phyloP scores from a whole-genome alignment of 64 coral and sea anemone genomes.

The Stichodactyla mertensii region DNA sequence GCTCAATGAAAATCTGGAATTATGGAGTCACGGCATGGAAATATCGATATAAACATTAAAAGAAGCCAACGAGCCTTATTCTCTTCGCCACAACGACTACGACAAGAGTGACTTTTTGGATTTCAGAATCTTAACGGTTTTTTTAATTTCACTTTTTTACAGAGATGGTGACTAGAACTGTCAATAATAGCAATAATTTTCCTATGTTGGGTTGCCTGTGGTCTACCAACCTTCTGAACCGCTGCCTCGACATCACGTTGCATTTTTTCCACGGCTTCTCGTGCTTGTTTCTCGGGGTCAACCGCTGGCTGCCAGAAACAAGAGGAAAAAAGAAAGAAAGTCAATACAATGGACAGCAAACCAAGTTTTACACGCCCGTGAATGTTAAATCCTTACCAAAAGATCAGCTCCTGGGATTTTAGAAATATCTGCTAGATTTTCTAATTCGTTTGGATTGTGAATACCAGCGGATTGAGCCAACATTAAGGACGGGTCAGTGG shows the following conservation, averaged over 20 bases:
- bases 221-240: slow-evolving; percentile 52
- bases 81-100: too few species aligned
- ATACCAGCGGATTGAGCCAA: neutral
- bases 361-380: neutral
- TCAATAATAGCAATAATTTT: neutral
- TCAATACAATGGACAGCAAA: neutral
- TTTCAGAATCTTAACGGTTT: too few species aligned
- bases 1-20: too few species aligned
- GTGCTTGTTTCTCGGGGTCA: slow-evolving; percentile 54
- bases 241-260: slow-evolving; percentile 63
- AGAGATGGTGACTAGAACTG: too few species aligned
- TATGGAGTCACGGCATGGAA: too few species aligned
- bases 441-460: neutral
- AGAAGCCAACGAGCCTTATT: too few species aligned
- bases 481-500: neutral
- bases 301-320: slow-evolving; percentile 32
- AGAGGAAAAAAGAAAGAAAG: neutral
- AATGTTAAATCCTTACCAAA: slow-evolving; percentile 16
- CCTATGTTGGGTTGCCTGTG: neutral
- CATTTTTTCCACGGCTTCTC: slow-evolving; percentile 39
- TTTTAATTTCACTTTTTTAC: too few species aligned
- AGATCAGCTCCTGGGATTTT: slow-evolving; percentile 30
- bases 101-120: too few species aligned
- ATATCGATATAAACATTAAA: too few species aligned
- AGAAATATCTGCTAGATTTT: neutral